Evolutionary conservation across 2,888 invertebrate species (phyloP).

Genomic region (Ferdinandea cuprea): DNA sequence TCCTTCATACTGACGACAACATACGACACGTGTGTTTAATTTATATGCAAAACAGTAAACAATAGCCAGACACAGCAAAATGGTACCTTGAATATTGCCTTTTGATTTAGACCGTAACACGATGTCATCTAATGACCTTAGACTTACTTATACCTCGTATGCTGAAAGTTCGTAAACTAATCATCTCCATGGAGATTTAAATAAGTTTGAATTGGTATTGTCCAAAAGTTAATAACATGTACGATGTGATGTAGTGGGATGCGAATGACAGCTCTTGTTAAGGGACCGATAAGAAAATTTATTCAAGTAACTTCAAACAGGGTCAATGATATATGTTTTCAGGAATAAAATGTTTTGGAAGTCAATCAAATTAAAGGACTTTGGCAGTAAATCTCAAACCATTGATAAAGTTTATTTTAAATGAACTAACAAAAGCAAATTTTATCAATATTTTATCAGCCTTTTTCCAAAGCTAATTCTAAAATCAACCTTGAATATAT

Average conservation of each 20-base stretch:
- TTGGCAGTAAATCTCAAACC: no score
- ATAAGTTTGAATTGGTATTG: background rate
- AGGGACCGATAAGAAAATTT: background rate
- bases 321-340: background rate
- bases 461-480: no score
- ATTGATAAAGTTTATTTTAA: no score
- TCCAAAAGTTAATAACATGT: no score
- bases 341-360: no score
- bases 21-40: conserved; percentile 43
- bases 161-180: background rate
- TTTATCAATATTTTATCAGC: no score
- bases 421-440: no score
- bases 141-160: background rate
- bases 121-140: background rate
- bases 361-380: no score
- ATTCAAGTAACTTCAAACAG: background rate
- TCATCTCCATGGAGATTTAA: background rate
- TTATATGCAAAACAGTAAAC: conserved; percentile 65
- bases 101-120: conserved; percentile 38
- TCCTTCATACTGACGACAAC: background rate
- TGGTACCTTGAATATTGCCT: conserved; percentile 51
- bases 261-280: background rate
- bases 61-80: conserved; percentile 37
- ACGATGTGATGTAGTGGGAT: no score
- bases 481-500: no score